These are phyloP conservation scores for Eristalinus aeneus DNA, from an alignment of 2,888 invertebrate genomes.

Conservation along the genomic window DNA sequence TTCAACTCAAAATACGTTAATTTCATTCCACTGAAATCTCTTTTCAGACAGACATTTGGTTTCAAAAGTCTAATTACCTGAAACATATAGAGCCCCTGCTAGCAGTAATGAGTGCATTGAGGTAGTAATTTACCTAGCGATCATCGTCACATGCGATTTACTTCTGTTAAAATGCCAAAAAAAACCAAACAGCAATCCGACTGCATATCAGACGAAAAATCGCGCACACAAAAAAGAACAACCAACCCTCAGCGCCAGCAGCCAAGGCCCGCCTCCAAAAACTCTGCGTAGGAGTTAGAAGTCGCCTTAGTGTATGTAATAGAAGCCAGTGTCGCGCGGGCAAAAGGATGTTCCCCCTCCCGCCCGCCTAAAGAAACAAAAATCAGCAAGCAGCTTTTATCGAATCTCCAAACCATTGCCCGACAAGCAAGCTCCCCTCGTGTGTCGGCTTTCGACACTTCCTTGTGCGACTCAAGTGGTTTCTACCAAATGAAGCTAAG, in stretches of 20 bases:
- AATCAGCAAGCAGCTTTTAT: constrained; percentile 9
- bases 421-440: constrained; percentile 25
- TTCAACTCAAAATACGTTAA: no score
- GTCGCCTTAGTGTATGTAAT: constrained; percentile 9
- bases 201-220: background rate
- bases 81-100: no score
- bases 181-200: background rate
- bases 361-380: background rate
- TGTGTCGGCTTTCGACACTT: constrained; percentile 50
- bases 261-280: constrained; percentile 55
- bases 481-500: constrained; percentile 34
- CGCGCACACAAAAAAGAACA: background rate
- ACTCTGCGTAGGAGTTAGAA: constrained; percentile 54
- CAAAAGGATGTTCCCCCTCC: background rate
- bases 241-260: constrained; percentile 25
- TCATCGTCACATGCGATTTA: background rate
- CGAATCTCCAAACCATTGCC: constrained; percentile 16
- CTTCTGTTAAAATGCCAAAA: background rate
- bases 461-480: constrained; percentile 38
- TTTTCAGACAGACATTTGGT: no score
- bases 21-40: no score
- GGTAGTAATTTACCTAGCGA: background rate
- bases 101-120: no score
- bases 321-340: background rate
- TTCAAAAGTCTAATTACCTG: background rate